Base-by-base conservation (phyloP, 2,797 vertebrate species). In the Smutsia temminckii region DNA sequence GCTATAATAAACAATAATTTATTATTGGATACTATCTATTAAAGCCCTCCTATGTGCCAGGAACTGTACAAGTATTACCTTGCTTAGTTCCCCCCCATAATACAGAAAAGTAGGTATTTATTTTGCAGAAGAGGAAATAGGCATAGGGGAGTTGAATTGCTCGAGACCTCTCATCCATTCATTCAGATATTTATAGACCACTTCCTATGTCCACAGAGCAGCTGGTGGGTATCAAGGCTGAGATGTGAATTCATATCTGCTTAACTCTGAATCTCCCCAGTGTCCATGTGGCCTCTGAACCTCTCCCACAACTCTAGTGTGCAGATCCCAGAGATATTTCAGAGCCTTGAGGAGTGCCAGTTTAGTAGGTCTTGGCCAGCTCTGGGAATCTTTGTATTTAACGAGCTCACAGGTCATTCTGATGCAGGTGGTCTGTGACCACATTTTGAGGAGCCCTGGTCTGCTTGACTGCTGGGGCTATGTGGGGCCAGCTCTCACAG, bases 391-490 rank as follows among this genome's bases (percentile, higher is more conserved):
- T 55, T 64, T 46, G 21, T 37, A n/a, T 68, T 57, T 85, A 72
- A 53, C 34, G 25, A 69, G 55, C 64, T 75, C 66, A 69, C 6
- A 68, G 37, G 27, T 17, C 59, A 84, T 46, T 92, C 63, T 84
- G 61, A 40, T 9, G 25, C 29, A 71, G 40, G 14, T 29, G 21
- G 63, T 57, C 32, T 59, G 23, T 2, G 1, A 59, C 51, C 32
- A 61, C 53, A 84, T 77, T 78, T 89, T 84, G 57, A 94, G 57
- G 92, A 63, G 46, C 66, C 13, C 90, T 74, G 23, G 69, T 75
- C 32, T 32, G 53, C 37, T 57, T 57, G 66, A 55, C 46, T 20
- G 91, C 3, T 46, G 74, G 86, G 61, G 29, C 55, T 55, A 46
- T 8, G 2, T 16, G 63, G 6, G 12, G 66, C 18, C 84, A 88